Percentiles rank a stretch among this genome's conserved stretches.
Conservation (phyloP, 2,113 vertebrate species). For the Macquaria australasica region DNA sequence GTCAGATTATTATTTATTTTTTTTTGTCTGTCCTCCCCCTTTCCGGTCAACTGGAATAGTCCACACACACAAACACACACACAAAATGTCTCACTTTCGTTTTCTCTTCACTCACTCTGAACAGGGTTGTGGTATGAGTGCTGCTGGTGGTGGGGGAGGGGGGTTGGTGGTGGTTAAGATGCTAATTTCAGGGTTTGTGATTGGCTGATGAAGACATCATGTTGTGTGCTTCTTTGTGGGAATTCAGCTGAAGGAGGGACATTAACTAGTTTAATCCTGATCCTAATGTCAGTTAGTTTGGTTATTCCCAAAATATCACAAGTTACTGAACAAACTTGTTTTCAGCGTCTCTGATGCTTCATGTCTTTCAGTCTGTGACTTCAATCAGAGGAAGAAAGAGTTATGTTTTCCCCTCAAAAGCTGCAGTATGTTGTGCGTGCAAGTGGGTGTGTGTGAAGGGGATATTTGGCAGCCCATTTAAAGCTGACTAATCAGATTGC, state of each 20-base stretch:
- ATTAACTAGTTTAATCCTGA: constrained; percentile 1
- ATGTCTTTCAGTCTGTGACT: not conserved
- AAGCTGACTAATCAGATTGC: constrained; percentile 80
- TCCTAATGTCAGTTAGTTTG: not conserved
- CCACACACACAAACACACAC: not conserved
- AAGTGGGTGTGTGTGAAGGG: constrained; percentile 55
- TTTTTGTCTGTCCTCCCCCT: constrained; percentile 36
- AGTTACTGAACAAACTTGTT: not conserved
- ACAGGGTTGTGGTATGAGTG: constrained; percentile 8
- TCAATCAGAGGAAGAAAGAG: not conserved
- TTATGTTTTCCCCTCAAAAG: constrained; percentile 17
- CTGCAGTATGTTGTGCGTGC: constrained; percentile 45
- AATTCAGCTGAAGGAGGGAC: too few relatives aligned
- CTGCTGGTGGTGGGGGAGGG: constrained; percentile 1
- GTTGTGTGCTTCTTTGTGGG: constrained; percentile 6
- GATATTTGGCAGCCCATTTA: constrained; percentile 70
- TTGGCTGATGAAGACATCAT: constrained; percentile 46
- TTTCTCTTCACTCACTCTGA: constrained; percentile 21
- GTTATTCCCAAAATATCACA: not conserved
- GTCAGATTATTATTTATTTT: constrained; percentile 60
- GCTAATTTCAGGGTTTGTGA: constrained; percentile 42
- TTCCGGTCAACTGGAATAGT: constrained; percentile 38
- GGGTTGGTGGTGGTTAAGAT: too few relatives aligned
- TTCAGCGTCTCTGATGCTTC: not conserved
- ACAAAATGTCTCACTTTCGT: constrained; percentile 29